Evolutionary conservation across 2,113 vertebrate genomes (phyloP), one percentile per base, ranked within the genome.

Genomic region (Anguilla rostrata): DNA sequence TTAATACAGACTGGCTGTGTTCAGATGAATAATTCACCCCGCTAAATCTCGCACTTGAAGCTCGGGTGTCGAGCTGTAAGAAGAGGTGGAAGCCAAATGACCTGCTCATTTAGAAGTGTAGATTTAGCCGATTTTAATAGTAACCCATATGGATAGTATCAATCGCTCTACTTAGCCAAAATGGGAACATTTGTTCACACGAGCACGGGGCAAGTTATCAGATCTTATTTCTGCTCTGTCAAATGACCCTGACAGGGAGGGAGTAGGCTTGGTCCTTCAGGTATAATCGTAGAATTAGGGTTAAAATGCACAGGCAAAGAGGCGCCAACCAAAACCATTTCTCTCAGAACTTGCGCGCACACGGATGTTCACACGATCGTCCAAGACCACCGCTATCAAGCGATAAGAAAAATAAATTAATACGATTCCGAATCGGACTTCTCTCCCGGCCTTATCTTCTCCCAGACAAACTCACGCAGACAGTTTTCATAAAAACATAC

Each of bases 391-490:
- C 22, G 78, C 57, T 82, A n/a, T 81, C 53, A 82, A 66, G 40
- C 90, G 94, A 96, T 95, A 95, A 95, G 89, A 92, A 90, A 93
- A 95, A 94, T 91, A 91, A 92, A 95, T 95, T 90, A 93, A 92
- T 92, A 88, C 89, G 84, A 92, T 91, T 92, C 92, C 92, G 91
- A 85, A 84, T 80, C 22, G 18, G 75, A 87, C 82, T 57, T 78
- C 20, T 78, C 20, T 63, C 57, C 20, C 20, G 18, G 86, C 88
- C 92, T 95, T 95, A 95, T 94, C 94, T 91, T 84, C 82, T 84
- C 15, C 15, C 75, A 41, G 87, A 90, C 86, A 88, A 93, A 91
- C 90, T 34, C 91, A 81, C 91, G 88, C 91, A 15, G 83, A 29
- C 93, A 93, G 91, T 93, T 93, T 93, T 94, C 91, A 93, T 90